phyloP scores from a whole-genome alignment of 2,888 invertebrate species.

The Volucella zonaria region DNA sequence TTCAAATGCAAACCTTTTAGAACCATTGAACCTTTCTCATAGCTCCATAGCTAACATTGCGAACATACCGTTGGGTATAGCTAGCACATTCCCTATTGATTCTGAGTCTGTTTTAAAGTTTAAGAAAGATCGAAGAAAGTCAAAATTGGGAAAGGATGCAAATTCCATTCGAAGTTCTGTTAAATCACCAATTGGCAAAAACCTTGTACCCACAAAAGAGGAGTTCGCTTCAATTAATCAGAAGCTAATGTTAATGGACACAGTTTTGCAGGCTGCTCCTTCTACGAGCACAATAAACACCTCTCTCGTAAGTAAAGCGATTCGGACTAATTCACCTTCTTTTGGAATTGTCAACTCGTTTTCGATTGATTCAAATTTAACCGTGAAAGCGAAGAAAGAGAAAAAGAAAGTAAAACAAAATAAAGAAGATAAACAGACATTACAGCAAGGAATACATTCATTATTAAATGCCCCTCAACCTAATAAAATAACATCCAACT shows the following conservation, averaged over 20 bases:
- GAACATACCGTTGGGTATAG: constrained; percentile 66
- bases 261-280: constrained; percentile 76
- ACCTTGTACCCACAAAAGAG: constrained; percentile 75
- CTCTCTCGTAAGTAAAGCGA: constrained; percentile 4
- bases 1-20: constrained; percentile 49
- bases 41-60: constrained; percentile 65
- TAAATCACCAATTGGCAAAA: constrained; percentile 42
- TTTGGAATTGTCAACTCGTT: constrained; percentile 18
- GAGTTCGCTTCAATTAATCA: constrained; percentile 79
- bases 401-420: constrained; percentile 44
- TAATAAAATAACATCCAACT: constrained; percentile 3
- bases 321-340: constrained; percentile 29
- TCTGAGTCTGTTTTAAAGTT: constrained; percentile 73
- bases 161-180: constrained; percentile 38
- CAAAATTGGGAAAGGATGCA: constrained; percentile 67
- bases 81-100: constrained; percentile 68
- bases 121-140: constrained; percentile 78
- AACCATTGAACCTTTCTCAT: constrained; percentile 73
- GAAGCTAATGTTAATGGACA: constrained; percentile 83
- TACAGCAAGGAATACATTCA: constrained; percentile 31
- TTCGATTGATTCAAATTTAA: constrained; percentile 22
- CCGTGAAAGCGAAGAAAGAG: constrained; percentile 36
- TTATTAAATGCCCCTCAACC: not conserved
- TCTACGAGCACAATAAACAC: constrained; percentile 74
- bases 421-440: constrained; percentile 40